phyloP scores from a whole-genome alignment of 37 sponge, comb jelly and placozoan genomes.

The Aphrocallistes beatrix region DNA sequence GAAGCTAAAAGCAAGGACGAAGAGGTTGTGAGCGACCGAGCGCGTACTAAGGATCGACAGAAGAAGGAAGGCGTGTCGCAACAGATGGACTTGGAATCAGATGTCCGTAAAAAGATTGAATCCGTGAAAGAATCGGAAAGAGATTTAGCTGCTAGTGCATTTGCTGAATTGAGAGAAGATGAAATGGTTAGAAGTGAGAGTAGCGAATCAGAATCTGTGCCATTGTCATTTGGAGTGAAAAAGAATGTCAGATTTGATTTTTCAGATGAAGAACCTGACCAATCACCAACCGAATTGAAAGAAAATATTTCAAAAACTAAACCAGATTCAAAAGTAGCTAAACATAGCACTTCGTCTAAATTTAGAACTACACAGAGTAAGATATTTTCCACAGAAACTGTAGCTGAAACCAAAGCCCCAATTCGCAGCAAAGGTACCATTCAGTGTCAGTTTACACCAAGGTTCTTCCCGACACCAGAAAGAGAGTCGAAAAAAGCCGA shows the following conservation, averaged over 20 bases:
- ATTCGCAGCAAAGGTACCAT: conserved; percentile 51
- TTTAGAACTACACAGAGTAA: no score
- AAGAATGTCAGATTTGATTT: background rate
- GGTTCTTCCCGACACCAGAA: conserved; percentile 82
- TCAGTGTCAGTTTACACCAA: conserved; percentile 70
- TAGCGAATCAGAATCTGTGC: no score
- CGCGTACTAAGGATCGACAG: conserved; percentile 53
- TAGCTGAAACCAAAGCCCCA: conserved; percentile 15
- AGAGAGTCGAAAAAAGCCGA: conserved; percentile 68
- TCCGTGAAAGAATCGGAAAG: conserved; percentile 30
- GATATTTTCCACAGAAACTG: no score
- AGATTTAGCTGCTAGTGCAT: conserved; percentile 17
- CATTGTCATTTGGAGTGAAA: background rate
- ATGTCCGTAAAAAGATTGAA: conserved; percentile 16
- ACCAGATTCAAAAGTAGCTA: background rate
- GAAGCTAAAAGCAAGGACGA: conserved; percentile 25
- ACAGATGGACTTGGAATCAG: conserved; percentile 45
- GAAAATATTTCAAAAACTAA: background rate
- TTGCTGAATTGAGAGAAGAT: conserved; percentile 27
- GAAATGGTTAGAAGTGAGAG: no score
- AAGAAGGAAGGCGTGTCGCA: conserved; percentile 46
- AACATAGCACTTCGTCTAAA: background rate
- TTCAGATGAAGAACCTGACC: no score
- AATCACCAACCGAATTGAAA: no score
- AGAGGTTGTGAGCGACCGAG: conserved; percentile 32